These are phyloP conservation scores for Panzeria rudis DNA, from an alignment of 2,888 invertebrate genomes.

Conservation along the genomic window DNA sequence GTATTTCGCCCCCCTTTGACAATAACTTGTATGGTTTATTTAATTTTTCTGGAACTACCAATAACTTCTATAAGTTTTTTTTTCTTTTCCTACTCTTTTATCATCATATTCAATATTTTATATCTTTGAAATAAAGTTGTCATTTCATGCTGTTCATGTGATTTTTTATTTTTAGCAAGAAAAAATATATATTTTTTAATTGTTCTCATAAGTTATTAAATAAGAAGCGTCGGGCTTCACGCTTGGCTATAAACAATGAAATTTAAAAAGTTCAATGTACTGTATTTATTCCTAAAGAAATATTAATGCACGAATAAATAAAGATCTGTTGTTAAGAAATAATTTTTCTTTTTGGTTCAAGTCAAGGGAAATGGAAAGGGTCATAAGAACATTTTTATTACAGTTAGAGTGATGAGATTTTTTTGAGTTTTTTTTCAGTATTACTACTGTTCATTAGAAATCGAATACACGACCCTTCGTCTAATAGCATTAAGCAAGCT, in stretches of 20 bases:
- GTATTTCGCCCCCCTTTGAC: conserved; percentile 22
- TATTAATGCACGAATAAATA: not conserved
- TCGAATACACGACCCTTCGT: too few species aligned
- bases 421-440: too few species aligned
- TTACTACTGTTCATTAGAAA: too few species aligned
- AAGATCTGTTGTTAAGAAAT: not conserved
- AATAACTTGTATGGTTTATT: conserved; percentile 3
- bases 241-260: conserved; percentile 62
- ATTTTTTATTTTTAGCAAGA: conserved; percentile 28
- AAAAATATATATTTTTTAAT: conserved; percentile 14
- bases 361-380: not conserved
- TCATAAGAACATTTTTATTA: not conserved
- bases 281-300: conserved; percentile 22
- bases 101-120: conserved; percentile 8
- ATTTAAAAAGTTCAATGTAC: conserved; percentile 62
- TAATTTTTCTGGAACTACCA: conserved; percentile 42
- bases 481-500: too few species aligned
- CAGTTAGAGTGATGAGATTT: not conserved
- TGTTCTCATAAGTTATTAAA: conserved; percentile 20
- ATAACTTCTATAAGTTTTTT: conserved; percentile 14
- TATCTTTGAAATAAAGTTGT: conserved; percentile 52
- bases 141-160: conserved; percentile 64
- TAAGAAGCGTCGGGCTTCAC: conserved; percentile 42
- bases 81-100: conserved; percentile 24
- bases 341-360: not conserved